Conservation (phyloP, 2,888 invertebrate genomes). For the Plagiodera versicolora region DNA sequence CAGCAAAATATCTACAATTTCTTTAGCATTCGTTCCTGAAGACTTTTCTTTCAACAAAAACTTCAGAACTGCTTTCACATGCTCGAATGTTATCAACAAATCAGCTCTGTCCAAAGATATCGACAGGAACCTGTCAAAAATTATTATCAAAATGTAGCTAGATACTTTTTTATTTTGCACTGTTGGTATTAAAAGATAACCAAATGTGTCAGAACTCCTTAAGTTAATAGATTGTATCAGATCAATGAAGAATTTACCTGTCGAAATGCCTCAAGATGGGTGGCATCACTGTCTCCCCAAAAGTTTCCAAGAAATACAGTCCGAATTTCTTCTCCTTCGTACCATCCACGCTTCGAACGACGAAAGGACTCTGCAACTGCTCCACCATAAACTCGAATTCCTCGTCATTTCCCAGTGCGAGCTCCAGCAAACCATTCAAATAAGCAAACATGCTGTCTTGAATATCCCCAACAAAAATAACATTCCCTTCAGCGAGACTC, state of each 20-base stretch:
- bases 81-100: slow-evolving; percentile 22
- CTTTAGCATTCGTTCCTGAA: slow-evolving; percentile 17
- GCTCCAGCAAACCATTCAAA: slow-evolving; percentile 34
- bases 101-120: slow-evolving; percentile 15
- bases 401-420: slow-evolving; percentile 36
- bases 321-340: slow-evolving; percentile 38
- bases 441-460: slow-evolving; percentile 35
- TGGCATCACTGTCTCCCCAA: slow-evolving; percentile 40
- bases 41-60: slow-evolving; percentile 27
- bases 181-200: no score
- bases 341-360: slow-evolving; percentile 37
- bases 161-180: no score
- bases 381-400: slow-evolving; percentile 36
- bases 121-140: slow-evolving; percentile 31
- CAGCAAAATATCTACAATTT: slow-evolving; percentile 30
- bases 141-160: no score
- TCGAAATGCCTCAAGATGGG: slow-evolving; percentile 38
- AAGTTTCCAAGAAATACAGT: slow-evolving; percentile 42
- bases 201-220: no score
- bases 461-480: slow-evolving; percentile 32
- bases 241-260: background rate
- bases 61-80: slow-evolving; percentile 28
- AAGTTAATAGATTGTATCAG: no score
- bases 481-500: slow-evolving; percentile 15
- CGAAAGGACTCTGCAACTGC: slow-evolving; percentile 32